Conservation (phyloP, 1,140 invertebrate species). For the Oedothorax gibbosus region DNA sequence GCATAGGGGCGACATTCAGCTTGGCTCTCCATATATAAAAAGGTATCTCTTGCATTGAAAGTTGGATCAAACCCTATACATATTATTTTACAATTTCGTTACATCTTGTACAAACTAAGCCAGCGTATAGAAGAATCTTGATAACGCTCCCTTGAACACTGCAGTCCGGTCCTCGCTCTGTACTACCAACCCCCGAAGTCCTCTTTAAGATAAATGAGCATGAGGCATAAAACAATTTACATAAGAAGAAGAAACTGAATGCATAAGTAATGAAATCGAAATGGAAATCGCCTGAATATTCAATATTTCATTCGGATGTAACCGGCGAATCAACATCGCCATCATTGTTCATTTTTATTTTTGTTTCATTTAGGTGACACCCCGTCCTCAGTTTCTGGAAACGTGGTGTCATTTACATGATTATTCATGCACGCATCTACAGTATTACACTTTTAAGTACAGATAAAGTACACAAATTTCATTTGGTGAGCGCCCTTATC, state of each 20-base stretch:
- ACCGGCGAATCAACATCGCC: slow-evolving; percentile 21
- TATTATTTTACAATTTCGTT: no score
- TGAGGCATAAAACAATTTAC: slow-evolving; percentile 49
- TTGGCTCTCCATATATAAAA: no score
- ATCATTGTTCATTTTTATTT: slow-evolving; percentile 29
- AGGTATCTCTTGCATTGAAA: no score
- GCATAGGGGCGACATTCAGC: no score
- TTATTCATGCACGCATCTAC: slow-evolving; percentile 32
- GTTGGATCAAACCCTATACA: no score
- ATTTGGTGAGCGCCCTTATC: slow-evolving; percentile 3
- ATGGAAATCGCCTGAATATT: slow-evolving; percentile 54
- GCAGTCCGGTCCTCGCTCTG: slow-evolving; percentile 17
- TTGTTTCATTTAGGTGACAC: slow-evolving; percentile 30
- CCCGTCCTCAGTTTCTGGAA: not conserved
- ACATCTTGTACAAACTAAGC: not conserved
- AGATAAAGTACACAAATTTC: slow-evolving; percentile 29
- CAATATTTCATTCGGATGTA: slow-evolving; percentile 31
- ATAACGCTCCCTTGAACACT: slow-evolving; percentile 37
- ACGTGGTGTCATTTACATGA: slow-evolving; percentile 43
- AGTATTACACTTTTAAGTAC: not conserved
- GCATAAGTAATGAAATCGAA: slow-evolving; percentile 52
- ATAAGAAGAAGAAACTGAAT: slow-evolving; percentile 58
- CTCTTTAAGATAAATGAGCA: slow-evolving; percentile 38
- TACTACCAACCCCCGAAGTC: not conserved
- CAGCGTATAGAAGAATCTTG: slow-evolving; percentile 9